phyloP scores from a whole-genome alignment of 64 coral and sea anemone species.

The Anthopleura sola region DNA sequence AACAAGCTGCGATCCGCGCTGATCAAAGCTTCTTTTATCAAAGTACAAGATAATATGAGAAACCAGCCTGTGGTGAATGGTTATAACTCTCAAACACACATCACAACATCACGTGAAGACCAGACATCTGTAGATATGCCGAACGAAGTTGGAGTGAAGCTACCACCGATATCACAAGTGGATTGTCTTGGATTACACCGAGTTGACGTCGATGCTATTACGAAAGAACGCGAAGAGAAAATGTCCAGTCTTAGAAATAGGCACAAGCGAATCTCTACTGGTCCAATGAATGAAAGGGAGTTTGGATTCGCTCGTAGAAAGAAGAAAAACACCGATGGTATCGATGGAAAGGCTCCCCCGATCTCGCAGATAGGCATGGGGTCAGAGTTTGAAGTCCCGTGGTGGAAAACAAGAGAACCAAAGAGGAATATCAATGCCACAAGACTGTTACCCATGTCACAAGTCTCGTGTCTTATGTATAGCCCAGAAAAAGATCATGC shows the following conservation, averaged over 20 bases:
- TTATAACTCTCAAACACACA: background rate
- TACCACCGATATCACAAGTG: constrained; percentile 40
- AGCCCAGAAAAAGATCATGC: background rate
- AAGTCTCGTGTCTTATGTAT: constrained; percentile 34
- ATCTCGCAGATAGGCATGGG: constrained; percentile 57
- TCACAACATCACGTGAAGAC: background rate
- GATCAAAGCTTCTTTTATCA: background rate
- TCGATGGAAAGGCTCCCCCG: constrained; percentile 23
- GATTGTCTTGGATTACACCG: constrained; percentile 47
- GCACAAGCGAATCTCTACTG: constrained; percentile 20
- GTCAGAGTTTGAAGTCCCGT: background rate
- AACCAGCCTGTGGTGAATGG: background rate
- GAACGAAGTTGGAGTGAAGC: background rate
- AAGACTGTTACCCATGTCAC: constrained; percentile 43
- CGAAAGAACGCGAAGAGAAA: constrained; percentile 9
- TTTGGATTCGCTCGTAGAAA: constrained; percentile 8
- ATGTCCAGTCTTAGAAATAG: constrained; percentile 9
- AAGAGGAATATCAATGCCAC: constrained; percentile 13
- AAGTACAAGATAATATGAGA: background rate
- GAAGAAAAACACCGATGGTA: background rate
- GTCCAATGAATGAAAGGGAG: background rate
- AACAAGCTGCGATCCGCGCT: background rate
- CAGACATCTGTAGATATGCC: constrained; percentile 2
- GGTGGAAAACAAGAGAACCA: background rate
- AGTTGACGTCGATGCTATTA: constrained; percentile 18